Evolutionary conservation across 2,797 vertebrate genomes (phyloP), one percentile per base, ranked within the genome.

Genomic region (Morelia viridis): DNA sequence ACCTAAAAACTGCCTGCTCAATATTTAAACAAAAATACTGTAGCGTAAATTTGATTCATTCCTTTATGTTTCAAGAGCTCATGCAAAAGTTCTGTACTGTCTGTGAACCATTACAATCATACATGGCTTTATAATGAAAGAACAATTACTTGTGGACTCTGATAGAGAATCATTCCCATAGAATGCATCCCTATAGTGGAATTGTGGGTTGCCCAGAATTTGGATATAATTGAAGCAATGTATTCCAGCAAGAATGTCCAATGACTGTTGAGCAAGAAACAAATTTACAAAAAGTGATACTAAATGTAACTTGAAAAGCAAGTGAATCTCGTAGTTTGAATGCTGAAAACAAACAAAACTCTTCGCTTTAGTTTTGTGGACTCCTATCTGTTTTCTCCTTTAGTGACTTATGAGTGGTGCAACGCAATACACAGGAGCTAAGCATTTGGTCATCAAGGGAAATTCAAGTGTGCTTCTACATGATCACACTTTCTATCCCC

Each of bases 241-340:
- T 53, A 50, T 61, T 41, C 11, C 35, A 91, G 56, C 2, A 65
- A 71, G 24, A 57, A 53, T 86, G 24, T 53, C n/a, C 22, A 19
- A 57, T 24, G 46, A 76, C 53, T 87, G 56, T 17, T 60, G 2
- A 17, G 4, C 19, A 61, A 11, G 57, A 62, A 91, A 61, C 57
- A 80, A 35, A 46, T 80, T 56, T 85, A 80, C 26, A 88, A 76
- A 76, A 80, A 60, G 41, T 60, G 19, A 19, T 26, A 26, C 4
- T 50, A 31, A 91, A 88, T 35, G 65, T 88, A 88, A 62, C 41
- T 88, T 61, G 68, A 80, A 76, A 92, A 85, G 10, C 31, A 89
- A 68, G 28, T 17, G 57, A 22, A 65, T 58, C n/a, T 53, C 15
- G 19, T 53, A 22, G 28, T 57, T 89, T 41, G 50, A 87, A 87